Evolutionary conservation across 2,888 invertebrate genomes (phyloP).

Genomic region (Mactromeris polynyma): DNA sequence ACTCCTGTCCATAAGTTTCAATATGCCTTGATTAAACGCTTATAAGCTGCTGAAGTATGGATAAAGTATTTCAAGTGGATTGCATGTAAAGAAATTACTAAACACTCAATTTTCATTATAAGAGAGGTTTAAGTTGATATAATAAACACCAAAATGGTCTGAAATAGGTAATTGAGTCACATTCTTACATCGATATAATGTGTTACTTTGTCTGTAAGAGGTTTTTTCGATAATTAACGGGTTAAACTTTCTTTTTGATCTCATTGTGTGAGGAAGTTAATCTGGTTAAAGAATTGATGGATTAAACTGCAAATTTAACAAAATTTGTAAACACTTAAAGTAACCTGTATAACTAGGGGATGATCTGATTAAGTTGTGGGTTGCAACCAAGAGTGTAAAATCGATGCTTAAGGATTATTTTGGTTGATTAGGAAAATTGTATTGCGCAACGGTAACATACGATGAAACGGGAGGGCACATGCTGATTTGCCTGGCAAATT

Average conservation of each 20-base stretch:
- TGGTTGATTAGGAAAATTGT: not conserved
- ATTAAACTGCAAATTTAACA: not conserved
- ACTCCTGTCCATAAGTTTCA: not conserved
- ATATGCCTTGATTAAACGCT: not conserved
- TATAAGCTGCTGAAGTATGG: not conserved
- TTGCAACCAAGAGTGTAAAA: not conserved
- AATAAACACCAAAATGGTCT: not conserved
- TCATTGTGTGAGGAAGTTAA: not conserved
- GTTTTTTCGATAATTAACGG: not conserved
- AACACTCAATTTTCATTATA: not conserved
- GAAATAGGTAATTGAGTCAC: not conserved
- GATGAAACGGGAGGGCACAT: not conserved
- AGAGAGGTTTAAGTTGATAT: not conserved
- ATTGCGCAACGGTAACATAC: not conserved
- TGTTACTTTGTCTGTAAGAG: not conserved
- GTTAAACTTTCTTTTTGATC: not conserved
- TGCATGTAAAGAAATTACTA: not conserved
- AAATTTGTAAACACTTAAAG: not conserved
- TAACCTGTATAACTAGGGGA: not conserved
- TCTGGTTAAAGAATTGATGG: slow-evolving; percentile 1
- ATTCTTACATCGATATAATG: not conserved
- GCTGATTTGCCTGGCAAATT: not conserved
- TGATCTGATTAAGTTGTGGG: not conserved
- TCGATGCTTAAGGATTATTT: not conserved
- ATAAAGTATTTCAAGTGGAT: slow-evolving; percentile 7